Base-by-base conservation (phyloP, 2,797 vertebrate genomes). In the Chrosomus eos region DNA sequence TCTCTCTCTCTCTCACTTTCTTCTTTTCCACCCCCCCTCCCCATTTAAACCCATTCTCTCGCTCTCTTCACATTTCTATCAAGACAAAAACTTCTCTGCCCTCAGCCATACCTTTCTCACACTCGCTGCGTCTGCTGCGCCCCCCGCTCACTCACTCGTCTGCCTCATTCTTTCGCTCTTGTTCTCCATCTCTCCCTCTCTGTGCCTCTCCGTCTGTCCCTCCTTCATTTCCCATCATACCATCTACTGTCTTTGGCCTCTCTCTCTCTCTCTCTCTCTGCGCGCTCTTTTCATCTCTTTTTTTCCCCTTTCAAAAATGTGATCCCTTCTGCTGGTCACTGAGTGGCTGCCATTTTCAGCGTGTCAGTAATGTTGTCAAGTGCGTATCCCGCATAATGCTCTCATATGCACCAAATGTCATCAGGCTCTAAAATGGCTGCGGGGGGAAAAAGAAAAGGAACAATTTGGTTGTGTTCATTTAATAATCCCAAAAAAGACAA, bases 161-260 rank as follows among this genome's bases (percentile, higher is more conserved):
- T 74, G 73, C 75, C 84, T 76, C 81, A 78, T 62, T 68, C 72
- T 79, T 66, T 85, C 28, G n/a, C 74, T 76, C 90, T 91, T 90
- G 88, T 91, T 92, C 91, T 64, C 62, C 28, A 16, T 64, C 62
- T 64, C 62, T 92, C 92, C 93, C 93, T 93, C 90, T 92, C 92
- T 94, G 93, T 94, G 93, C 93, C 93, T 93, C 93, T 93, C 93
- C 92, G 91, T 94, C 94, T 95, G 93, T 91, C 92, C 90, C 93
- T 94, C 92, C 88, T 93, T 94, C 92, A 93, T 94, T 94, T 94
- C 94, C 94, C 94, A 94, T 87, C 83, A 81, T 70, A 76, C 77
- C 82, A 74, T 82, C 80, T 51, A 60, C 83, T 87, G 51, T 92
- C 94, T 93, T 92, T 92, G 94, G 94, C 93, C 93, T 90, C 91